Evolutionary conservation across 2,113 vertebrate species (phyloP), one percentile per base, ranked within the genome.

Genomic region (Neogobius melanostomus): DNA sequence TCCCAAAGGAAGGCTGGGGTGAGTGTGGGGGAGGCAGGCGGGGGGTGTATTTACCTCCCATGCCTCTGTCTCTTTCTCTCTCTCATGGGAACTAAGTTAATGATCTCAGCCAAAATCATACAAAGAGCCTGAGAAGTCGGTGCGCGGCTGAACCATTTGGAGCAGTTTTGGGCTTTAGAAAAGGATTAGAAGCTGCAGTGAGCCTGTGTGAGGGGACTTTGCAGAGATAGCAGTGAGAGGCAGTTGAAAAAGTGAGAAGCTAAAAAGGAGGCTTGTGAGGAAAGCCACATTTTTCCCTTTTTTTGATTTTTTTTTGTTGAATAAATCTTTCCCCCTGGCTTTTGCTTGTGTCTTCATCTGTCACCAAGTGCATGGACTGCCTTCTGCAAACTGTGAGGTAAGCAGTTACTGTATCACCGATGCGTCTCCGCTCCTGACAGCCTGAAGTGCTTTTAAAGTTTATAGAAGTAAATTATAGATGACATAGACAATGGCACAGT

Each of bases 61-160:
- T 75, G 76, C 82, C 28, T 36, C 28, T 36, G 28, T 56, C 53
- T 56, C 28, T 90, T 89, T 90, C 83, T 59, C 56, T 42, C 56
- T 90, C 90, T 90, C 88, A 83, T 79, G 87, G 89, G 88, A 36
- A 90, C 82, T 70, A 81, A 85, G 84, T 88, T 90, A 89, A 91
- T 89, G 87, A 86, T 90, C 80, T 77, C 83, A 76, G 85, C 89
- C 86, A 82, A 81, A 86, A 90, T 87, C 86, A 87, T 79, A 89
- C 82, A 82, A 90, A 83, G 84, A 85, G 77, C 85, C 81, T 81
- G 84, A 89, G 90, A 90, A 86, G 82, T 88, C 75, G 49, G 66
- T 66, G 85, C 71, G 83, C 86, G 80, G 84, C 77, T 77, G 85
- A 85, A 86, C 69, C 81, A 77, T 89, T 89, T 84, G 89, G 88